These are phyloP conservation scores for Pipistrellus pipistrellus DNA, from an alignment of 2,797 vertebrate species.

Conservation along the genomic window DNA sequence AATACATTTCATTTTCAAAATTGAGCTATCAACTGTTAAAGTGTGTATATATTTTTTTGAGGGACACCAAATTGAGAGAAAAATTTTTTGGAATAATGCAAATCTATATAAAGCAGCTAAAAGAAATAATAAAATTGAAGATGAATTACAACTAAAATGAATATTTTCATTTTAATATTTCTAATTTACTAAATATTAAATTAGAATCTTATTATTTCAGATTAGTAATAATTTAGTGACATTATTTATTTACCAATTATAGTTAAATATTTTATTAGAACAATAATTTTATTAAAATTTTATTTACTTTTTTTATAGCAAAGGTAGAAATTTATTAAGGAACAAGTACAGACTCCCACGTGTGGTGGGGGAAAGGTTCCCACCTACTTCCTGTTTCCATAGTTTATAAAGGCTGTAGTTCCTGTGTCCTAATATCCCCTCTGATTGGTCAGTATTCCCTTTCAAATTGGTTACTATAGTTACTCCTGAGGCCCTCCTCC, in stretches of 20 bases:
- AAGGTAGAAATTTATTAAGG: too few relatives aligned
- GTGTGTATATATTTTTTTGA: neutral
- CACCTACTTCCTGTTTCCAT: too few relatives aligned
- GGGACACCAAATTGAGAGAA: neutral
- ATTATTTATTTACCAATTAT: neutral
- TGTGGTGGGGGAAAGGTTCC: too few relatives aligned
- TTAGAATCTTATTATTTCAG: slow-evolving; percentile 2
- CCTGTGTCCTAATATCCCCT: too few relatives aligned
- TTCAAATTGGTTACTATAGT: too few relatives aligned
- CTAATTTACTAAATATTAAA: neutral
- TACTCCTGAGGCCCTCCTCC: too few relatives aligned
- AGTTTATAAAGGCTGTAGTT: too few relatives aligned
- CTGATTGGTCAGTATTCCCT: too few relatives aligned
- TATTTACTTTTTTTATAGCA: too few relatives aligned
- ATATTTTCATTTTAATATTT: slow-evolving; percentile 58
- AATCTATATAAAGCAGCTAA: neutral
- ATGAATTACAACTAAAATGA: slow-evolving; percentile 6
- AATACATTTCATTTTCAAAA: neutral
- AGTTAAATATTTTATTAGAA: too few relatives aligned
- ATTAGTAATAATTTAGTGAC: slow-evolving; percentile 18
- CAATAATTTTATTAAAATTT: too few relatives aligned
- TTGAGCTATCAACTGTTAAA: neutral
- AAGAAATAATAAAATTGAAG: neutral
- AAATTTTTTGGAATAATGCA: slow-evolving; percentile 26
- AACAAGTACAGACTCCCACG: too few relatives aligned